phyloP scores from a whole-genome alignment of 2,797 vertebrate species.

The Crax fasciolata region DNA sequence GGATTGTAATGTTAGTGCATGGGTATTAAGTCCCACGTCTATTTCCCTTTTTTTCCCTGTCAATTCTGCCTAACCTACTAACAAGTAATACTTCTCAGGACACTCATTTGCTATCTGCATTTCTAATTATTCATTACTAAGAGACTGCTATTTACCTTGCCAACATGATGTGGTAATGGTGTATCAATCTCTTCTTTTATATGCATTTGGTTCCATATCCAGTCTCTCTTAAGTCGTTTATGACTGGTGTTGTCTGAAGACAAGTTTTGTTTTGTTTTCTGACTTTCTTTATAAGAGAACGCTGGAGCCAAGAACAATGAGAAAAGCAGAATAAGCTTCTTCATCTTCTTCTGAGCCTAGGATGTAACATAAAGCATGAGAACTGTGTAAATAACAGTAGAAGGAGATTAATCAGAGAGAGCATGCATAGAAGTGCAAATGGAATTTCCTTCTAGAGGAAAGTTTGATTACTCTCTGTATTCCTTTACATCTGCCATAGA shows the following conservation, averaged over 20 bases:
- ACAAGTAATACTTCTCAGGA: background rate
- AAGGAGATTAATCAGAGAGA: background rate
- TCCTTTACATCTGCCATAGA: background rate
- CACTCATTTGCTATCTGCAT: background rate
- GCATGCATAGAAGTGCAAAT: background rate
- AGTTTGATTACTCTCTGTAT: background rate
- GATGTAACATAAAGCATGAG: background rate
- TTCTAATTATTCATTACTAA: background rate
- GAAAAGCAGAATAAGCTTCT: slow-evolving; percentile 32
- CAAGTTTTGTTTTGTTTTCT: background rate
- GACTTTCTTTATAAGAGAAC: background rate
- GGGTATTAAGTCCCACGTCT: background rate
- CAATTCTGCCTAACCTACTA: background rate
- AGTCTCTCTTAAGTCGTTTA: slow-evolving; percentile 82
- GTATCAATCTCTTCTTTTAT: slow-evolving; percentile 82
- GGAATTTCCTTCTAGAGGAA: background rate
- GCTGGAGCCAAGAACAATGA: background rate
- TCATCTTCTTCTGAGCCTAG: slow-evolving; percentile 60
- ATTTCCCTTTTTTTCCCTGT: background rate
- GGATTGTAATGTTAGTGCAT: background rate
- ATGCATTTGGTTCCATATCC: slow-evolving; percentile 87
- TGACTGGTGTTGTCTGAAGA: slow-evolving; percentile 1
- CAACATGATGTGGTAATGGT: slow-evolving; percentile 80
- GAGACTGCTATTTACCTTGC: slow-evolving; percentile 80
- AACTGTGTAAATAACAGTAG: background rate